phyloP scores from a whole-genome alignment of 2,113 vertebrate species.

The Mirza zaza region DNA sequence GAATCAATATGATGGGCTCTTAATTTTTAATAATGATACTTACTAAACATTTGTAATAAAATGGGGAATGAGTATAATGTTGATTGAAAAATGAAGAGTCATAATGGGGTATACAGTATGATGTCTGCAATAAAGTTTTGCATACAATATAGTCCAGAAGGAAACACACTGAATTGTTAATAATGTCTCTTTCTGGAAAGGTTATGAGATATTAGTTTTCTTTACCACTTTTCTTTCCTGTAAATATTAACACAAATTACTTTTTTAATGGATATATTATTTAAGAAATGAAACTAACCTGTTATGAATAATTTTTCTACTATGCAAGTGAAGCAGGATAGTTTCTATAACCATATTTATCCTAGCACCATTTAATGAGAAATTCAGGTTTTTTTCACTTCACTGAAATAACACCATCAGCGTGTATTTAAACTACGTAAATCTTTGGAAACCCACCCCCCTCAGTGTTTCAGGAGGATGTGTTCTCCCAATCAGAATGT shows the following conservation, averaged over 20 bases:
- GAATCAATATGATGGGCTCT: not conserved
- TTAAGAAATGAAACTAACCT: not conserved
- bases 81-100: not conserved
- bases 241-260: not conserved
- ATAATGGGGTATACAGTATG: not conserved
- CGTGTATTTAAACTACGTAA: not conserved
- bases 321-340: not conserved
- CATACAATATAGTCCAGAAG: not conserved
- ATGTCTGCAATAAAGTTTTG: not conserved
- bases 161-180: not conserved
- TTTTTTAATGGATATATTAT: not conserved
- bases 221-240: not conserved
- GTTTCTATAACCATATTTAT: not conserved
- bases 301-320: not conserved
- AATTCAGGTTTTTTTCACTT: not conserved
- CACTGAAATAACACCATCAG: not conserved
- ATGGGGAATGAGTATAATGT: not conserved
- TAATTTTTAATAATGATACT: not conserved
- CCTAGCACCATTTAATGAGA: accelerated
- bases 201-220: not conserved
- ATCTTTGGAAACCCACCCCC: not conserved
- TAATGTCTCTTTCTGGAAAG: not conserved
- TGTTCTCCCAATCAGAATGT: not conserved
- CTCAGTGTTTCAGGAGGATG: not conserved
- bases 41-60: not conserved